phyloP scores from a whole-genome alignment of 2,888 invertebrate genomes.

The Amblyteles armatorius region DNA sequence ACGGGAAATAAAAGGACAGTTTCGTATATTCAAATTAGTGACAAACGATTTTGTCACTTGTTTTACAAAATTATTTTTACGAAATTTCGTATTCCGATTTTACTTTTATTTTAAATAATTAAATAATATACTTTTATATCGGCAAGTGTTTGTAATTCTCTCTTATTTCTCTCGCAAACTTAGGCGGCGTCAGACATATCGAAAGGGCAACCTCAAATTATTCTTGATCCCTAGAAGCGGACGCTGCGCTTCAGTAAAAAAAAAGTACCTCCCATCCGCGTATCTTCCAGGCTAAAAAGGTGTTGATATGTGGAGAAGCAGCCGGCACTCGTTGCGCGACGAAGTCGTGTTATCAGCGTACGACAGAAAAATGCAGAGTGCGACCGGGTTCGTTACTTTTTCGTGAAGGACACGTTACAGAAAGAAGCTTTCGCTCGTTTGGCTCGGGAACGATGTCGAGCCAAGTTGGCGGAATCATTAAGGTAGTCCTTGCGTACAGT shows the following conservation, averaged over 20 bases:
- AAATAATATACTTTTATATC: too few species aligned
- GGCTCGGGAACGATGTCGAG: not conserved
- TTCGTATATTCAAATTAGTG: too few species aligned
- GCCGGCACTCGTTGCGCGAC: not conserved
- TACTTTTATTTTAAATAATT: too few species aligned
- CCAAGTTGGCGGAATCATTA: constrained; percentile 3
- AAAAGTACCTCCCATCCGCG: not conserved
- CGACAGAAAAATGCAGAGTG: not conserved
- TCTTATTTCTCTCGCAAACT: too few species aligned
- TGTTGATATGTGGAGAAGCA: not conserved
- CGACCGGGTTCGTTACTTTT: constrained; percentile 10
- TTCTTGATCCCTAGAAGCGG: not conserved
- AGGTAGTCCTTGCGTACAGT: too few species aligned
- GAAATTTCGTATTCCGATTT: too few species aligned
- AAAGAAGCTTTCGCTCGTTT: constrained; percentile 14
- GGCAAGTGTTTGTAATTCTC: too few species aligned
- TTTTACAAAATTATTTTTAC: too few species aligned
- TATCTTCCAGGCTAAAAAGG: not conserved
- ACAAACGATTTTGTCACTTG: too few species aligned
- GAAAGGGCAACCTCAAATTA: too few species aligned
- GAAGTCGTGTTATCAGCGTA: not conserved
- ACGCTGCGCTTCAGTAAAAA: not conserved
- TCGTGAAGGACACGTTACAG: constrained; percentile 1
- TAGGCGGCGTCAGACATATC: too few species aligned
- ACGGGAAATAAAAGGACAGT: too few species aligned